These are phyloP conservation scores for Portevinia maculata DNA, from an alignment of 2,888 invertebrate genomes.

Conservation along the genomic window DNA sequence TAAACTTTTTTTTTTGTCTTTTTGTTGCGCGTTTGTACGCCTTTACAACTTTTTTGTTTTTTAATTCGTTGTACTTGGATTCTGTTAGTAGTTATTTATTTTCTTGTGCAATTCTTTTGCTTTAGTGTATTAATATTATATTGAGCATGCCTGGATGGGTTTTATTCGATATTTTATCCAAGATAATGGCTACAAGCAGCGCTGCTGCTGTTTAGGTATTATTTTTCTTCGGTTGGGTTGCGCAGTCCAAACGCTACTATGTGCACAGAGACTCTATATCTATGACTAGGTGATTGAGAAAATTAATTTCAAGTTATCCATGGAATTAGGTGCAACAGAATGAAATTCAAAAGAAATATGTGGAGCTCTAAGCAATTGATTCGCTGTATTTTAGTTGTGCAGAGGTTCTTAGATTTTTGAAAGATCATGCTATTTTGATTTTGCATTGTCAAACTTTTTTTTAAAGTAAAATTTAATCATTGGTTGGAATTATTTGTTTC, in stretches of 20 bases:
- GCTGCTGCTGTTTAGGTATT: conserved; percentile 36
- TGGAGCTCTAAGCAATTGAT: too few relatives aligned
- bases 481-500: too few relatives aligned
- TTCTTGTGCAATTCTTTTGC: conserved; percentile 43
- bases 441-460: too few relatives aligned
- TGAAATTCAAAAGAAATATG: neutral
- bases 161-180: conserved; percentile 52
- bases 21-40: too few relatives aligned
- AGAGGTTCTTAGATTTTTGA: too few relatives aligned
- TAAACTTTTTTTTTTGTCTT: conserved; percentile 3
- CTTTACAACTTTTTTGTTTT: conserved; percentile 57
- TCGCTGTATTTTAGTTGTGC: conserved; percentile 1
- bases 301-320: neutral
- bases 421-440: too few relatives aligned
- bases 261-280: neutral
- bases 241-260: conserved; percentile 59
- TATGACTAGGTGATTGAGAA: conserved; percentile 9
- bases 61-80: conserved; percentile 45
- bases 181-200: conserved; percentile 31
- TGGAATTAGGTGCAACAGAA: conserved; percentile 3
- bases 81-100: conserved; percentile 17
- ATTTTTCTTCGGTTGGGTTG: conserved; percentile 21
- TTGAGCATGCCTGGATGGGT: conserved; percentile 32
- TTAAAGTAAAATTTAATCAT: too few relatives aligned
- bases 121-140: conserved; percentile 45